Conservation (phyloP, 2,888 invertebrate species). For the Macropis europaea region DNA sequence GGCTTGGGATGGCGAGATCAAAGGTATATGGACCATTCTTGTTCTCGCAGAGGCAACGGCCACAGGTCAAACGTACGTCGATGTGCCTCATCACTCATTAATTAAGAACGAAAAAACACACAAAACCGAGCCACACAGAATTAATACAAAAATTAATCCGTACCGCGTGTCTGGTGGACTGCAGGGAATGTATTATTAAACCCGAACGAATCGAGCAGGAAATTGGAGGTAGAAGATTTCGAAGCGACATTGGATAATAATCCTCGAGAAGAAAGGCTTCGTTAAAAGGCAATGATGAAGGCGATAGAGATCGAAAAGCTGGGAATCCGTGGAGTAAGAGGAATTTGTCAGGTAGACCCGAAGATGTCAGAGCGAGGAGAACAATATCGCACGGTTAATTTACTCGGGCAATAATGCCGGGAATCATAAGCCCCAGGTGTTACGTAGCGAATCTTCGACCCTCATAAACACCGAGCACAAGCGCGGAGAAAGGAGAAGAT, state of each 20-base stretch:
- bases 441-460: constrained; percentile 72
- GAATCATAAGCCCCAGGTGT: constrained; percentile 75
- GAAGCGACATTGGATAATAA: not conserved
- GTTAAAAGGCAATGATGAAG: constrained; percentile 15
- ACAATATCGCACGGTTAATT: constrained; percentile 73
- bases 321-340: not conserved
- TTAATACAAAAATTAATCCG: too few relatives aligned
- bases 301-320: constrained; percentile 12
- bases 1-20: too few relatives aligned
- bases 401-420: constrained; percentile 71
- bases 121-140: too few relatives aligned
- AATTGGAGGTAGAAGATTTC: not conserved
- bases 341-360: constrained; percentile 44
- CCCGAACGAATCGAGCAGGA: too few relatives aligned
- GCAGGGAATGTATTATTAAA: too few relatives aligned
- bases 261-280: not conserved
- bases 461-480: constrained; percentile 68
- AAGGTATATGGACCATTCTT: too few relatives aligned
- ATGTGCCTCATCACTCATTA: too few relatives aligned
- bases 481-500: constrained; percentile 42
- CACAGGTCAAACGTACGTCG: too few relatives aligned
- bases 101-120: too few relatives aligned
- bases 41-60: too few relatives aligned
- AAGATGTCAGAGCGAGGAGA: constrained; percentile 44
- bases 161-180: too few relatives aligned